Percentiles rank a stretch among this genome's conserved stretches.
Evolutionary conservation across 2,797 vertebrate species (phyloP).

Genomic region (Acipenser transmontanus): DNA sequence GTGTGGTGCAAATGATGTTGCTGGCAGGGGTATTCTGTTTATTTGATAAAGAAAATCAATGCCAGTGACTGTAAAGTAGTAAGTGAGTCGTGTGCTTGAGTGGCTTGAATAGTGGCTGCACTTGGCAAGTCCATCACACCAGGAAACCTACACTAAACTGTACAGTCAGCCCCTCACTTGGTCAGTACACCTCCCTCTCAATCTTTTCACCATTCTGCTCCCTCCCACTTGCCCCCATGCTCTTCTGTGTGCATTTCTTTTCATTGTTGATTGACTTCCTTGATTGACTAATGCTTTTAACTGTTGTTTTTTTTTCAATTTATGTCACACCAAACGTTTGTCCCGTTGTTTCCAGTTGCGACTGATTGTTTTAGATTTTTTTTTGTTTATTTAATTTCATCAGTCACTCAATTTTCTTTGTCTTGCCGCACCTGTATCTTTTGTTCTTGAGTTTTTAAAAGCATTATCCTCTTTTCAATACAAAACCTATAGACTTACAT

Average conservation of each 20-base stretch:
- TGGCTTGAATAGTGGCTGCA: constrained; percentile 23
- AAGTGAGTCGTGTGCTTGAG: constrained; percentile 62
- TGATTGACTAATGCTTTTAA: constrained; percentile 62
- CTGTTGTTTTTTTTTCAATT: no score
- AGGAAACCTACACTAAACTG: constrained; percentile 64
- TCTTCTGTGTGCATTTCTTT: constrained; percentile 50
- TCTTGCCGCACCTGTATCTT: no score
- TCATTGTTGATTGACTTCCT: constrained; percentile 69
- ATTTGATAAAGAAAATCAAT: constrained; percentile 76
- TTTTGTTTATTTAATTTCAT: no score
- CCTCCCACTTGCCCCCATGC: constrained; percentile 66
- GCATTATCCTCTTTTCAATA: no score
- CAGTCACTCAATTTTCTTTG: no score
- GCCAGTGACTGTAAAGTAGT: constrained; percentile 66
- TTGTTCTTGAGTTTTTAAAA: no score
- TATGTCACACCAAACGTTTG: no score
- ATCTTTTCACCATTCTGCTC: constrained; percentile 53
- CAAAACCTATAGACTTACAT: no score
- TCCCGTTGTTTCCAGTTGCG: no score
- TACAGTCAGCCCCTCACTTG: constrained; percentile 40
- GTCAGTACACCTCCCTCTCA: constrained; percentile 48
- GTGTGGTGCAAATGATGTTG: constrained; percentile 51
- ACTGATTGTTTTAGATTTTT: no score
- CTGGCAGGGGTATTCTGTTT: constrained; percentile 59
- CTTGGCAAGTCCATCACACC: constrained; percentile 58